These are phyloP conservation scores for Digitonthophagus gazella DNA, from an alignment of 2,888 invertebrate genomes.

Conservation along the genomic window DNA sequence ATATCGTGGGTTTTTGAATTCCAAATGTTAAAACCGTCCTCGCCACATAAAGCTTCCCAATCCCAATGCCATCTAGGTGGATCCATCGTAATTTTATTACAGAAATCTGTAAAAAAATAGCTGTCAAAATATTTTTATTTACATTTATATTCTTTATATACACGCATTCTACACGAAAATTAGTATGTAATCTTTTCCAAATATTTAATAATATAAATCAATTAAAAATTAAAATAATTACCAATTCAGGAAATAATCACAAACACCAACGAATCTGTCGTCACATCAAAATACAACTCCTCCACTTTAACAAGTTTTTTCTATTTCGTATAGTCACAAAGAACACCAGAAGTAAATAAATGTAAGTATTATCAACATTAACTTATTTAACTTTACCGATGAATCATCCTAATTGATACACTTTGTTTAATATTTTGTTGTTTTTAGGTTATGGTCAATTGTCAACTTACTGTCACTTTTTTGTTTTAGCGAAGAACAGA, in stretches of 20 bases:
- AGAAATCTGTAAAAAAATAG: neutral
- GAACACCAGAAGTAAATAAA: no score
- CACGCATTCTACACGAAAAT: no score
- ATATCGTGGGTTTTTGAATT: slow-evolving; percentile 70
- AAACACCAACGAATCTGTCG: no score
- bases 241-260: no score
- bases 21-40: slow-evolving; percentile 70
- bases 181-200: no score
- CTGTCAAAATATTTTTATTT: no score
- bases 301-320: no score
- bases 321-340: no score
- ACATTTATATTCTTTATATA: no score
- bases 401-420: neutral
- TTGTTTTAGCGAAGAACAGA: neutral
- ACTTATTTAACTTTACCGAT: neutral
- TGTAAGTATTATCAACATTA: neutral
- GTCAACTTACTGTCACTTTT: slow-evolving; percentile 8
- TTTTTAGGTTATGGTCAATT: slow-evolving; percentile 25
- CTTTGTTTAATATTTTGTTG: slow-evolving; percentile 11
- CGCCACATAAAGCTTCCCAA: slow-evolving; percentile 76
- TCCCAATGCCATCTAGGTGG: slow-evolving; percentile 55
- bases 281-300: no score
- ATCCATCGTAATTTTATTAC: neutral
- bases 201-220: no score
- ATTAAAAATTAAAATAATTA: no score